Evolutionary conservation across 2,888 invertebrate genomes (phyloP).

Genomic region (Lepidonotus clava): DNA sequence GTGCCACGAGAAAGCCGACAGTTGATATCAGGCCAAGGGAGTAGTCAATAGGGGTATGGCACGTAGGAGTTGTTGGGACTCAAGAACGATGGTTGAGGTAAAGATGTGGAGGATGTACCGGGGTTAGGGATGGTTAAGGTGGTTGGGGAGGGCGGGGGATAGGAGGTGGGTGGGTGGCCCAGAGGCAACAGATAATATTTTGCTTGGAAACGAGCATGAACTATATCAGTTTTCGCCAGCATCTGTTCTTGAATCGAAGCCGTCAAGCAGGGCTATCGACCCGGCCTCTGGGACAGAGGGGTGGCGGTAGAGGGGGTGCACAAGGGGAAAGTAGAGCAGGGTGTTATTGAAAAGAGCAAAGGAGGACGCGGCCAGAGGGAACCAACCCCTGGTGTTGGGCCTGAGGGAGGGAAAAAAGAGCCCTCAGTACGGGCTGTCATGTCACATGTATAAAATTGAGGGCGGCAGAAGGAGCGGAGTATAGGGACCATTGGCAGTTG

Average conservation of each 20-base stretch:
- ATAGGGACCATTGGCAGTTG: too few relatives aligned
- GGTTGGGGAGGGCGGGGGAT: neutral
- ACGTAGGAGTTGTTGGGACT: neutral
- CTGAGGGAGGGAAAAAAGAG: too few relatives aligned
- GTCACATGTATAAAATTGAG: too few relatives aligned
- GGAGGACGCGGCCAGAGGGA: too few relatives aligned
- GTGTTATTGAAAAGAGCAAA: neutral
- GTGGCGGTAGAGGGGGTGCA: neutral
- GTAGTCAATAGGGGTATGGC: neutral
- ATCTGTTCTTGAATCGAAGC: conserved; percentile 5
- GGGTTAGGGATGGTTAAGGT: neutral
- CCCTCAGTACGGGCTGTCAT: too few relatives aligned
- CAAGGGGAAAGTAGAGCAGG: too few relatives aligned
- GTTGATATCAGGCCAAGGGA: neutral
- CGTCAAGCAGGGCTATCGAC: neutral
- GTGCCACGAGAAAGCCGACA: neutral
- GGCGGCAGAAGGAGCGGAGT: too few relatives aligned
- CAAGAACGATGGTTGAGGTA: neutral
- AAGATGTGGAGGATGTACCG: too few relatives aligned
- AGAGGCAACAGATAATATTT: neutral
- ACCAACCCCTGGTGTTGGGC: too few relatives aligned
- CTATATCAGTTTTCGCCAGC: conserved; percentile 24
- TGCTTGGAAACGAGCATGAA: conserved; percentile 15
- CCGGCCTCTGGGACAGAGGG: neutral
- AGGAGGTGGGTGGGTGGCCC: neutral